Conservation (phyloP, 1,140 invertebrate species). For the Drosophila murphyi region DNA sequence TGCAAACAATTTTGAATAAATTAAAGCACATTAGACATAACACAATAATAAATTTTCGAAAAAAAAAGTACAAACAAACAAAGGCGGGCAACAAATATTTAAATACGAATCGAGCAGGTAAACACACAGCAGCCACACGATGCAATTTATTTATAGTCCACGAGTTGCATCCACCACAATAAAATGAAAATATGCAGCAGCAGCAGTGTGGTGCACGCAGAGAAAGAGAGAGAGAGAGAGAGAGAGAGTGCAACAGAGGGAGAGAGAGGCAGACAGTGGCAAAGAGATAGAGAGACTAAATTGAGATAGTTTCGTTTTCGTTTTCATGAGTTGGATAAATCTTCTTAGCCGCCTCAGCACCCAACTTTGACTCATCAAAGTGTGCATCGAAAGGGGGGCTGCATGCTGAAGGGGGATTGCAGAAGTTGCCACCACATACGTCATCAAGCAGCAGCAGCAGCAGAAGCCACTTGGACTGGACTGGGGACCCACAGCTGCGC, state of each 20-base stretch:
- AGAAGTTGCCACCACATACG: constrained; percentile 44
- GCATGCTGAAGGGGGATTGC: background rate
- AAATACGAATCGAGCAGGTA: constrained; percentile 26
- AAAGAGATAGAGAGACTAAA: constrained; percentile 4
- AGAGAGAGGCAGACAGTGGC: background rate
- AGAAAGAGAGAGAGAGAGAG: constrained; percentile 10
- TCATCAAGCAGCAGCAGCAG: constrained; percentile 46
- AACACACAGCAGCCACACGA: constrained; percentile 52
- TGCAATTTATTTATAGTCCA: constrained; percentile 72
- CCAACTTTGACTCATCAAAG: constrained; percentile 50
- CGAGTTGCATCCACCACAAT: constrained; percentile 43
- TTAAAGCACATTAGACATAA: constrained; percentile 74
- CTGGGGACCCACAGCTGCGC: constrained; percentile 70
- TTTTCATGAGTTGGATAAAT: constrained; percentile 68
- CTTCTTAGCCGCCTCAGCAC: constrained; percentile 40
- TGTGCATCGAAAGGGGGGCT: background rate
- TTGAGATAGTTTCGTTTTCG: constrained; percentile 66
- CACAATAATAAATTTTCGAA: constrained; percentile 66
- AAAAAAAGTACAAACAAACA: constrained; percentile 28
- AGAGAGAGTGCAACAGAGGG: background rate
- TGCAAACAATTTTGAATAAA: constrained; percentile 39
- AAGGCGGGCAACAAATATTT: constrained; percentile 12
- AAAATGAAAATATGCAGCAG: constrained; percentile 61
- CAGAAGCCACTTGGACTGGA: constrained; percentile 13
- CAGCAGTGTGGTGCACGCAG: no score